Evolutionary conservation across 2,113 vertebrate genomes (phyloP).

Genomic region (Protobothrops mucrosquamatus): DNA sequence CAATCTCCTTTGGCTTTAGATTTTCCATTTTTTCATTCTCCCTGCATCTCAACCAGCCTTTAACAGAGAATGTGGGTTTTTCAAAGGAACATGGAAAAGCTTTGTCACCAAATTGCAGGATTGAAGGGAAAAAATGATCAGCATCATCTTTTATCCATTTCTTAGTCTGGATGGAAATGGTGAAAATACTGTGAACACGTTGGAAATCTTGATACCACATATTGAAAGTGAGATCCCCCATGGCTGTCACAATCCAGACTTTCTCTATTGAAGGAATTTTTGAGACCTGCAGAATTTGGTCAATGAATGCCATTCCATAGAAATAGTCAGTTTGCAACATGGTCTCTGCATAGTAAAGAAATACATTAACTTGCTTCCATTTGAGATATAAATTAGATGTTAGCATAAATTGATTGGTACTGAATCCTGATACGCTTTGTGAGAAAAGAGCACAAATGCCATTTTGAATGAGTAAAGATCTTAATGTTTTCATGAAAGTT

Average conservation of each 20-base stretch:
- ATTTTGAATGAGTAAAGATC: not conserved
- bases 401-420: rapidly evolving
- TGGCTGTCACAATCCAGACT: not conserved
- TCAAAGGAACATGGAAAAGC: not conserved
- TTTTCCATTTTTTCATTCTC: not conserved
- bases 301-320: not conserved
- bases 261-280: not conserved
- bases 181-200: not conserved
- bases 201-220: not conserved
- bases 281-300: rapidly evolving
- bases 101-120: not conserved
- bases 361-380: not conserved
- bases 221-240: not conserved
- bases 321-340: not conserved
- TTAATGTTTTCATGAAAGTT: not conserved
- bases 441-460: not conserved
- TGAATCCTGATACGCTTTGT: not conserved
- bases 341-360: not conserved
- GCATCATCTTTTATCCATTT: not conserved
- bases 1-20: not conserved
- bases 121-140: not conserved
- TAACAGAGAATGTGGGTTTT: not conserved
- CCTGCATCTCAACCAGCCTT: not conserved
- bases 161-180: not conserved
- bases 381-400: rapidly evolving